These are phyloP conservation scores for Catagonus wagneri DNA, from an alignment of 2,113 vertebrate species.

Conservation along the genomic window DNA sequence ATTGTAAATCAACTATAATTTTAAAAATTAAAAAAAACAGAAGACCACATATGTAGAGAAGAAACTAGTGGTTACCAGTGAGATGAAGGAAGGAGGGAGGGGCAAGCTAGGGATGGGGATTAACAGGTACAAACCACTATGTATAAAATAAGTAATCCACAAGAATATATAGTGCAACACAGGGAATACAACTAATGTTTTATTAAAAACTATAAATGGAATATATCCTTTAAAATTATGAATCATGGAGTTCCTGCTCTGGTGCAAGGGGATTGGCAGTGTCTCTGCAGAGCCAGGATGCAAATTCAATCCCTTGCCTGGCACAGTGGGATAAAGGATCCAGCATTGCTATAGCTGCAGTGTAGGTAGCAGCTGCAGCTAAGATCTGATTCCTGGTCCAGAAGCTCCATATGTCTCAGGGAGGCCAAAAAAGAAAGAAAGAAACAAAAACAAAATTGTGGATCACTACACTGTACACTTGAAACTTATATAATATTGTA, in stretches of 20 bases:
- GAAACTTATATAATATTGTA: not conserved
- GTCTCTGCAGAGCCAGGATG: too few species aligned
- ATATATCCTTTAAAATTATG: not conserved
- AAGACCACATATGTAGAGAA: not conserved
- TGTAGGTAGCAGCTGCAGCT: too few species aligned
- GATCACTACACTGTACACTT: not conserved
- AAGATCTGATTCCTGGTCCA: too few species aligned
- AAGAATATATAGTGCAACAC: not conserved
- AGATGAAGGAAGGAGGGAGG: not conserved
- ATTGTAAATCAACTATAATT: too few species aligned
- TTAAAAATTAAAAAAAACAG: not conserved
- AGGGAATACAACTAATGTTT: not conserved
- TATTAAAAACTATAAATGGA: not conserved
- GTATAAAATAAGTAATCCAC: not conserved
- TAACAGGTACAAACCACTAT: not conserved
- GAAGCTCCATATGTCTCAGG: too few species aligned
- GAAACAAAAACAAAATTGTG: not conserved
- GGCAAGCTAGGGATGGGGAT: not conserved
- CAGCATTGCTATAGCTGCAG: too few species aligned
- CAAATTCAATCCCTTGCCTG: too few species aligned
- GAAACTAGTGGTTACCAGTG: not conserved
- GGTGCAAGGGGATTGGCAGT: too few species aligned
- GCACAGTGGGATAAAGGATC: too few species aligned
- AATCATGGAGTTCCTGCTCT: too few species aligned
- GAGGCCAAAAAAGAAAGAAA: too few species aligned